phyloP scores from a whole-genome alignment of 2,888 invertebrate genomes.

The Onchidella celtica region DNA sequence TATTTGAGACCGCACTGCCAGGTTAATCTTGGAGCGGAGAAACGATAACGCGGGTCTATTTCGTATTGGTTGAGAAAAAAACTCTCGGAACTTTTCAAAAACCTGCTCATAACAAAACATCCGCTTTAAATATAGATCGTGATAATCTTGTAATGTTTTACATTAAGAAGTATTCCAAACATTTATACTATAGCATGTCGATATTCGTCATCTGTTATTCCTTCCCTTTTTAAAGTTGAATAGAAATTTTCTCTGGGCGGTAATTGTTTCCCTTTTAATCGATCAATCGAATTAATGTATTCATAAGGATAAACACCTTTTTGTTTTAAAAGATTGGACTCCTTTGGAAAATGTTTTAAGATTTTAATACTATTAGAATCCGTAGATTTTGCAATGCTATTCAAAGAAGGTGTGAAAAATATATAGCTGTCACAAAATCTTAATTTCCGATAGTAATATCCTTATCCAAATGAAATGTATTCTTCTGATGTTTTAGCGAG shows the following conservation, averaged over 20 bases:
- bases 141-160: slow-evolving; percentile 32
- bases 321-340: no score
- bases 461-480: slow-evolving; percentile 49
- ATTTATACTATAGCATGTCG: slow-evolving; percentile 7
- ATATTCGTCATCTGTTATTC: neutral
- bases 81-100: slow-evolving; percentile 23
- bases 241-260: slow-evolving; percentile 19
- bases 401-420: slow-evolving; percentile 39
- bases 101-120: slow-evolving; percentile 23
- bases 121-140: neutral
- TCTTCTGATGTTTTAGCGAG: slow-evolving; percentile 35
- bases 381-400: slow-evolving; percentile 44
- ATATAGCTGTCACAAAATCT: slow-evolving; percentile 41
- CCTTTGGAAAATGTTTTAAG: slow-evolving; percentile 65
- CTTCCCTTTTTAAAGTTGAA: neutral
- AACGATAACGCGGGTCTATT: neutral
- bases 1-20: slow-evolving; percentile 6
- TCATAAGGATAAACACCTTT: slow-evolving; percentile 30
- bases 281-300: slow-evolving; percentile 21
- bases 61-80: neutral
- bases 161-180: slow-evolving; percentile 8
- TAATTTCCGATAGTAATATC: slow-evolving; percentile 47
- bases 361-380: no score
- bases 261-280: slow-evolving; percentile 9
- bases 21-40: neutral